Evolutionary conservation across 2,797 vertebrate genomes (phyloP), one percentile per base, ranked within the genome.

Genomic region (Glyptemys insculpta): DNA sequence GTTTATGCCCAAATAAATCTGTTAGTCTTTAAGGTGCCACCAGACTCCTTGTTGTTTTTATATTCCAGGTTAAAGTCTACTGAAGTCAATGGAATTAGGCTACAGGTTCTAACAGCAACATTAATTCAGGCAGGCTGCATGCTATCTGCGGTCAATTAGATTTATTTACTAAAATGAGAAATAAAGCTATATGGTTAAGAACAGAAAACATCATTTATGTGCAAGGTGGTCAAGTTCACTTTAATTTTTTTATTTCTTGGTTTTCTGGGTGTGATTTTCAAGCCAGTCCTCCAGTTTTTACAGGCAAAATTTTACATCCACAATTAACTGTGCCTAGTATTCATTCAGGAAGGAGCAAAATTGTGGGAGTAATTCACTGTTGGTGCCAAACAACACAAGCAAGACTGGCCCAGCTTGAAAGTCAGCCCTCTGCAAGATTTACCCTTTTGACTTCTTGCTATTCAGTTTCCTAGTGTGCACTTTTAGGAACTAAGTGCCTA

Each of bases 371-470:
- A 47, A 8, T 74, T 1, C 14, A 52, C 1, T 78, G 56, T 72
- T 2, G 0, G 1, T 65, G 86, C 12, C 23, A 85, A 50, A 21
- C 19, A 74, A 59, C 31, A 59, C 41, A 44, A 27, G 4, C 53
- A 41, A 79, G 85, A 18, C 50, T 90, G 3, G 16, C 12, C 16
- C 68, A 87, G 15, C 44, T 86, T 94, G 91, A 92, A 91, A 82
- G 88, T 81, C 0, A 87, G 56, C 79, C 1, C 80, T 11, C 53
- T 81, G 31, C 8, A 68, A 76, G 18, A 88, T 56, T 74, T 31
- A 76, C 68, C 79, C 31, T 79, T 95, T 93, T 89, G 62, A 92
- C 62, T 79, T 85, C 91, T 50, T 94, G 88, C 15, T 94, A 27
- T n/a, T 89, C 49, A 82, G 52, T 50, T 50, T 50, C 50, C 50